These are phyloP conservation scores for Melikaiella ostensackeni DNA, from an alignment of 2,888 invertebrate species.

Conservation along the genomic window DNA sequence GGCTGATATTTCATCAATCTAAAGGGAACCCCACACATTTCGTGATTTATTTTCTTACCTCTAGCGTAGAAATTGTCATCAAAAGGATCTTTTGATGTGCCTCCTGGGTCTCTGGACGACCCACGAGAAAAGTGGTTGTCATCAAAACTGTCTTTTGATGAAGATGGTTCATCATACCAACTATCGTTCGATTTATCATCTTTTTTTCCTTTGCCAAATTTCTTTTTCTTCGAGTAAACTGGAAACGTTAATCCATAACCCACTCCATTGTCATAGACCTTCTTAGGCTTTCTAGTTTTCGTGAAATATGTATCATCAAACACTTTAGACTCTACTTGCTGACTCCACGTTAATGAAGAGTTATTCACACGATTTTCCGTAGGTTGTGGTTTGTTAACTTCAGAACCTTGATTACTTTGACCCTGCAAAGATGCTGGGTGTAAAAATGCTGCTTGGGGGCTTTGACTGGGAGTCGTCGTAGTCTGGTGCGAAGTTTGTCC, in stretches of 20 bases:
- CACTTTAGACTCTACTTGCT: constrained; percentile 3
- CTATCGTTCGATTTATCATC: background rate
- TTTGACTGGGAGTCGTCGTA: constrained; percentile 58
- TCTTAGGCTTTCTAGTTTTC: background rate
- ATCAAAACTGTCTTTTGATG: constrained; percentile 9
- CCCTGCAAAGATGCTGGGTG: constrained; percentile 78
- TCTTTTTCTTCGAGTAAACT: background rate
- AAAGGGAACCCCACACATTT: too few relatives aligned
- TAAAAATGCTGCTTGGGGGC: constrained; percentile 80
- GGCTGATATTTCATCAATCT: too few relatives aligned
- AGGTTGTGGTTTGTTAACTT: background rate
- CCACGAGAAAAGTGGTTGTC: background rate
- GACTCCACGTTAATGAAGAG: background rate
- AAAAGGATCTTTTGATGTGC: background rate
- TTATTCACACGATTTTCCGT: constrained; percentile 55
- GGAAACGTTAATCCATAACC: background rate
- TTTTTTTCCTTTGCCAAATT: background rate
- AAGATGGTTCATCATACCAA: background rate
- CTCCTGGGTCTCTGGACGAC: background rate
- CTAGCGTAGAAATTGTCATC: background rate
- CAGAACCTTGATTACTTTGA: constrained; percentile 62
- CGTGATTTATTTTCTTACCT: background rate
- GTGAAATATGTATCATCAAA: constrained; percentile 21
- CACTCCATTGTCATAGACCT: constrained; percentile 10
- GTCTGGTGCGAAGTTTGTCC: constrained; percentile 91